Percentiles rank a stretch among this genome's conserved stretches.
Conservation (phyloP, 2,113 vertebrate genomes). For the Riparia riparia region DNA sequence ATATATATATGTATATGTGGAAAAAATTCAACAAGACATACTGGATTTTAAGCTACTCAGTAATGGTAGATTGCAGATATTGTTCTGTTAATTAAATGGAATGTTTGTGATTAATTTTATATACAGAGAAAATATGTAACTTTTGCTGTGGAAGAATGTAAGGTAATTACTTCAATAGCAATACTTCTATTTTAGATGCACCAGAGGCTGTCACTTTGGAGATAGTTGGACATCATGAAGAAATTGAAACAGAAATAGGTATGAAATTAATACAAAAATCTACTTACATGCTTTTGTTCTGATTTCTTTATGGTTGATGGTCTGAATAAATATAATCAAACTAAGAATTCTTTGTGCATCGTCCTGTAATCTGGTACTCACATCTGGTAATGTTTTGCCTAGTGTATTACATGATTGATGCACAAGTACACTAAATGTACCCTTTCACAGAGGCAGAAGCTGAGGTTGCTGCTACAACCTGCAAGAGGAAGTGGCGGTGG, state of each 20-base stretch:
- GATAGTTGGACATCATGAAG: slow-evolving; percentile 27
- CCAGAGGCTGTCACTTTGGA: slow-evolving; percentile 21
- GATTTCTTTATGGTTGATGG: not conserved
- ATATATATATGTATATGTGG: not conserved
- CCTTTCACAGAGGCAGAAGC: not conserved
- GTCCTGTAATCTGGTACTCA: not conserved
- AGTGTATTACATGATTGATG: not conserved
- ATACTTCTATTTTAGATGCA: not conserved
- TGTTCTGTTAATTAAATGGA: not conserved
- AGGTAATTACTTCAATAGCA: not conserved
- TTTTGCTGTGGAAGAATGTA: not conserved
- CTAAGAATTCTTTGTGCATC: not conserved
- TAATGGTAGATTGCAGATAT: not conserved
- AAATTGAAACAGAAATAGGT: slow-evolving; percentile 76
- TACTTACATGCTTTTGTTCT: not conserved
- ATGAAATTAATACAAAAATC: not conserved
- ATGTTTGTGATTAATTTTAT: not conserved
- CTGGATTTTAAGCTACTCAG: not conserved
- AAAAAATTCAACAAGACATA: not conserved
- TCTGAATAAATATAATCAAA: not conserved
- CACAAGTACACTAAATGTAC: not conserved
- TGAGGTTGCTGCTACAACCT: not conserved
- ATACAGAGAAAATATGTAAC: not conserved
- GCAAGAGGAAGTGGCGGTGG: not conserved
- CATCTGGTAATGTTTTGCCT: not conserved